Base-by-base conservation (phyloP, 2,888 invertebrate genomes). In the Hypolimnas misippus region DNA sequence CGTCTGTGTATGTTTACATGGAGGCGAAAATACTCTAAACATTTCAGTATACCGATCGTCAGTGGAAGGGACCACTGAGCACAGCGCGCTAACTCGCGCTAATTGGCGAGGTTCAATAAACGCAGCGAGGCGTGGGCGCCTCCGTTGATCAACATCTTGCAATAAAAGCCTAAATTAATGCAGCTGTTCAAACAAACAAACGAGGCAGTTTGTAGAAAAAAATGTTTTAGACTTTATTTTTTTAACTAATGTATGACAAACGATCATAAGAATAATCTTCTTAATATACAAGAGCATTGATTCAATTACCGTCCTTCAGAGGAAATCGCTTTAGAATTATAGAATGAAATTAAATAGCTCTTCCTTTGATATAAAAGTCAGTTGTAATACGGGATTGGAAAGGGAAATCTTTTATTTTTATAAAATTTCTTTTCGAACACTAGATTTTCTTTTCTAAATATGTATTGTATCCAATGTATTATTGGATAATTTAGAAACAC, bases 91-190 rank as follows among this genome's bases (percentile, higher is more conserved):
- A 60, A 60, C 60, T 54, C 21, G 56, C 49, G 57, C 35, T 63
- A 57, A 63, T 63, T 57, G 53, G 53, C 54, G 54, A 50, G 57
- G 62, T 44, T 63, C 57, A 49, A 44, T 16, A 53, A 57, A 53
- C 62, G 52, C 33, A 35, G 19, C 14, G 44, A 29, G 29, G 55
- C 50, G 55, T 56, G 55, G 61, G 55, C 56, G 40, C 35, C 44
- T n/a, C 12, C 14, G 33, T 31, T 42, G 33, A 16, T n/a, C 58
- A 25, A 35, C 38, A 38, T 54, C 60, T 60, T 46, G 46, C 21
- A 50, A 57, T 50, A 38, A 38, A 60, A 54, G 53, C 53, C 59
- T 60, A 46, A 60, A 60, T 52, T 44, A 29, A 46, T 33, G 14
- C 59, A 60, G 53, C 46, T 60, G 54, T 54, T 14, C 46, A 12